Conservation (phyloP, 2,113 vertebrate genomes). For the Grus americana region DNA sequence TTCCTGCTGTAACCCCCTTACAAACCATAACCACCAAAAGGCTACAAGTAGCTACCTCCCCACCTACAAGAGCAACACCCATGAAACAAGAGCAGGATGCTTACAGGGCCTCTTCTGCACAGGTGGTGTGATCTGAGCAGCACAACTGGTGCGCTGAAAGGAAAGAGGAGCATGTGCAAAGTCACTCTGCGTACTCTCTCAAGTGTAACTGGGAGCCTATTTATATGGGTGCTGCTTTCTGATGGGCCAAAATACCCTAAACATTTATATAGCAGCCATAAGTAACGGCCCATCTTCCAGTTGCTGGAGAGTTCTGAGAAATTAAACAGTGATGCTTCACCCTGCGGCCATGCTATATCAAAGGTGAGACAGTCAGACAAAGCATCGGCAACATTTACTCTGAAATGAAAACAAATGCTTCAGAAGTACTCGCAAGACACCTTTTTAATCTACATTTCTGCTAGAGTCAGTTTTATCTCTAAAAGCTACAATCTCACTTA, state of each 20-base stretch:
- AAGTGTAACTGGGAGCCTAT: background rate
- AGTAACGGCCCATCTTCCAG: background rate
- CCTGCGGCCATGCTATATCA: fast-evolving
- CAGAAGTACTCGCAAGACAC: background rate
- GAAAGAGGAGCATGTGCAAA: background rate
- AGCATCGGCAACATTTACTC: fast-evolving
- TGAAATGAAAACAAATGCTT: background rate
- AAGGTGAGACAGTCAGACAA: background rate
- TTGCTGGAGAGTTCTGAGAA: background rate
- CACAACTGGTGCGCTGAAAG: background rate
- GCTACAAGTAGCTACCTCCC: background rate
- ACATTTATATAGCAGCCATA: background rate
- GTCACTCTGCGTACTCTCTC: too few relatives aligned
- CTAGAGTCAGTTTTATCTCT: background rate
- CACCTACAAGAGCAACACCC: background rate
- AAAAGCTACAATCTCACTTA: background rate
- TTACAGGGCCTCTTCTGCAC: background rate
- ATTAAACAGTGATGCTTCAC: background rate
- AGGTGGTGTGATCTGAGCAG: background rate
- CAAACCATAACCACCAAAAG: background rate
- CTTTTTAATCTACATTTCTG: background rate
- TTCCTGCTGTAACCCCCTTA: background rate
- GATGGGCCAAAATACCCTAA: background rate
- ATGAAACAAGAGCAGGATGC: background rate
- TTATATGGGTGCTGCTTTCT: background rate